Percentiles rank a stretch among this genome's conserved stretches.
Evolutionary conservation across 1,140 invertebrate genomes (phyloP).

Genomic region (Apis cerana): DNA sequence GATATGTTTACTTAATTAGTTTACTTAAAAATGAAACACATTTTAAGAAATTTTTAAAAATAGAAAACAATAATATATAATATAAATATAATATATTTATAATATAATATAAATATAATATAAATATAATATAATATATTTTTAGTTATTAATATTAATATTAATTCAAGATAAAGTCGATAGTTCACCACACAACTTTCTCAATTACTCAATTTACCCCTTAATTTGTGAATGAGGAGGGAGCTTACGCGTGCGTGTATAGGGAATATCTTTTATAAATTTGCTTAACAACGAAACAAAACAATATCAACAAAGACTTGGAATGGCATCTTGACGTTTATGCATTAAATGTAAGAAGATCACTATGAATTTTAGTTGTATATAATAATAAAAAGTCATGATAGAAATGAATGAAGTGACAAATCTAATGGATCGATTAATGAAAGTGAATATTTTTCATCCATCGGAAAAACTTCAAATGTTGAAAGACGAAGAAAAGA

Average conservation of each 20-base stretch:
- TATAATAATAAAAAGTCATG: slow-evolving; percentile 28
- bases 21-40: not conserved
- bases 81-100: not conserved
- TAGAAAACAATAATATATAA: not conserved
- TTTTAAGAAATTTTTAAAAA: not conserved
- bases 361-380: not conserved
- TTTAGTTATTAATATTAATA: too few relatives aligned
- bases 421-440: slow-evolving; percentile 51
- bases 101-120: not conserved
- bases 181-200: not conserved
- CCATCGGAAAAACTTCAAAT: slow-evolving; percentile 49
- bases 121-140: not conserved
- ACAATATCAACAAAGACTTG: slow-evolving; percentile 45
- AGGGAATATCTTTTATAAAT: slow-evolving; percentile 39
- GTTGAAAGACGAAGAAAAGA: slow-evolving; percentile 38
- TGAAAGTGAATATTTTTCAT: slow-evolving; percentile 51
- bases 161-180: not conserved
- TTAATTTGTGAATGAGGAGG: slow-evolving; percentile 40
- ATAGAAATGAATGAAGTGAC: slow-evolving; percentile 32
- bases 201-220: not conserved
- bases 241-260: slow-evolving; percentile 12
- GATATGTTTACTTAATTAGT: not conserved
- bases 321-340: not conserved
- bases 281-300: slow-evolving; percentile 61
- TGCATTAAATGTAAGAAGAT: not conserved